Conservation (phyloP, 1,140 invertebrate species). For the Trachymyrmex septentrionalis region DNA sequence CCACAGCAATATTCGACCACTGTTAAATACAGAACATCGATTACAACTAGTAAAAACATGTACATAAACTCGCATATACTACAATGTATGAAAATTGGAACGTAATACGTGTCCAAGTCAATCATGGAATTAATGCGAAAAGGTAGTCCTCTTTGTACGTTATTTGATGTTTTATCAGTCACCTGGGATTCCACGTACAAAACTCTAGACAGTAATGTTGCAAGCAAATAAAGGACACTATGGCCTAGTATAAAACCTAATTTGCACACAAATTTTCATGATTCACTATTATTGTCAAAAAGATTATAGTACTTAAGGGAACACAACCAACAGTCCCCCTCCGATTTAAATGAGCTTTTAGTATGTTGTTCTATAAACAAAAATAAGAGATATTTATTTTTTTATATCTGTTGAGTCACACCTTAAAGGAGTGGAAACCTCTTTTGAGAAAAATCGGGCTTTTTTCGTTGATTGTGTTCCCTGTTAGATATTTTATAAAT, state of each 20-base stretch:
- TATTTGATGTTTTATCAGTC: too few species aligned
- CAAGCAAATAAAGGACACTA: background rate
- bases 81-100: slow-evolving; percentile 41
- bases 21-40: slow-evolving; percentile 31
- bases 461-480: too few species aligned
- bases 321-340: too few species aligned
- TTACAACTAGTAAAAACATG: background rate
- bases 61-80: background rate
- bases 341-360: too few species aligned
- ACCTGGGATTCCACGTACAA: background rate
- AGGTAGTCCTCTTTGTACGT: background rate
- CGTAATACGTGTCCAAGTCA: slow-evolving; percentile 20
- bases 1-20: slow-evolving; percentile 17
- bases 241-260: background rate
- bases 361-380: too few species aligned
- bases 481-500: too few species aligned
- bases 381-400: too few species aligned
- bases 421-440: too few species aligned
- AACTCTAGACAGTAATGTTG: background rate
- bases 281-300: background rate
- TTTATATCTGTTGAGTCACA: too few species aligned
- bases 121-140: slow-evolving; percentile 26
- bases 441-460: too few species aligned
- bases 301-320: too few species aligned
- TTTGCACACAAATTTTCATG: background rate